A percentile compares a stretch with the other conserved stretches of the same genome.
Evolutionary conservation across 2,113 vertebrate genomes (phyloP).

Genomic region (Platichthys stellatus): DNA sequence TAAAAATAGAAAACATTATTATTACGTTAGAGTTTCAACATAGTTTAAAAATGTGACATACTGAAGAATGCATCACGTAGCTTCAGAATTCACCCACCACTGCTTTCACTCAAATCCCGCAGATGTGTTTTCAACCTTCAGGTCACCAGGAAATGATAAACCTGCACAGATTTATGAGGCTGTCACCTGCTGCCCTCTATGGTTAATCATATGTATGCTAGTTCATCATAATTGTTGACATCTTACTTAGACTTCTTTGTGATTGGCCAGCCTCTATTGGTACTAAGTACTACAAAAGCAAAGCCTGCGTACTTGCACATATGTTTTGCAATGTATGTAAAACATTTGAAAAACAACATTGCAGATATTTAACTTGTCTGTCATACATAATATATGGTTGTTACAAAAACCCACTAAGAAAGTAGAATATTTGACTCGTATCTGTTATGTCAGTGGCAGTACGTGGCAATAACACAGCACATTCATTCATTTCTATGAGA

Average conservation of each 20-base stretch:
- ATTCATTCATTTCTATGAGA: background rate
- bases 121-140: constrained; percentile 23
- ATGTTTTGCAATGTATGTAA: background rate
- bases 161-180: constrained; percentile 21
- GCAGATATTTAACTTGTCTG: background rate
- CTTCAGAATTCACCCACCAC: background rate
- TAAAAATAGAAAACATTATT: background rate
- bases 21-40: too few relatives aligned
- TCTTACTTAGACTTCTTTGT: background rate
- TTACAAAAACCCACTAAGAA: background rate
- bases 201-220: constrained; percentile 12
- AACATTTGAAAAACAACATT: background rate
- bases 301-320: background rate
- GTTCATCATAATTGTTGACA: constrained; percentile 7
- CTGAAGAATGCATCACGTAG: background rate
- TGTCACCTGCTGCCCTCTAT: constrained; percentile 16
- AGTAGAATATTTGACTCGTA: background rate
- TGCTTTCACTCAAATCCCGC: constrained; percentile 5
- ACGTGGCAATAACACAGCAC: background rate
- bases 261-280: background rate
- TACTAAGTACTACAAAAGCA: background rate
- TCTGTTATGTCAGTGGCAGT: background rate
- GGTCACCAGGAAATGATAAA: constrained; percentile 18
- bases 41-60: too few relatives aligned
- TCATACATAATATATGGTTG: background rate